phyloP scores from a whole-genome alignment of 2,888 invertebrate species.

The Syritta pipiens region DNA sequence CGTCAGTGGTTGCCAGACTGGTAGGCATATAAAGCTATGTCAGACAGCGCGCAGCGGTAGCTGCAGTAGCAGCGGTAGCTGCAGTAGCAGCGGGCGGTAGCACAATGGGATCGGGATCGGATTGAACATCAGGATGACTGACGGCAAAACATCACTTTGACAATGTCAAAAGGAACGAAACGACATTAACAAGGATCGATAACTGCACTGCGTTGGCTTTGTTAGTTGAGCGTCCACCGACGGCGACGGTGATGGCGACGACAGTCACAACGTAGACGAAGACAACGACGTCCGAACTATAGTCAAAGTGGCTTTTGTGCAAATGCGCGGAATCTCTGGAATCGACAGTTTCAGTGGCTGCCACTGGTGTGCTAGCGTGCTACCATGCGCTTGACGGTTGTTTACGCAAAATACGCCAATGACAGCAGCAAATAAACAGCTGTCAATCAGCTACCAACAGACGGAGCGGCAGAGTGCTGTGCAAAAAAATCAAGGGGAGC shows the following conservation, averaged over 20 bases:
- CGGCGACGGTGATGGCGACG: constrained; percentile 9
- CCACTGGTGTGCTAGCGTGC: constrained; percentile 20
- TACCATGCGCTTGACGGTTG: constrained; percentile 45
- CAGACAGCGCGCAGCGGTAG: constrained; percentile 27
- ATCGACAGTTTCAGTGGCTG: constrained; percentile 17
- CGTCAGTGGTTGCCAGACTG: constrained; percentile 41
- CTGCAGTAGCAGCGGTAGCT: constrained; percentile 30
- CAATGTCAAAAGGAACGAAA: constrained; percentile 62
- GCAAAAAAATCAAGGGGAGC: constrained; percentile 22
- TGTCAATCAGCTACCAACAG: constrained; percentile 70
- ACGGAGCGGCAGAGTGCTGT: constrained; percentile 27
- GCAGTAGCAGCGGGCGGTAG: constrained; percentile 56
- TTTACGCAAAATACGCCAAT: constrained; percentile 66
- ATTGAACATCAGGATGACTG: constrained; percentile 56
- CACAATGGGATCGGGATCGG: constrained; percentile 45
- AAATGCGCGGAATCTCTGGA: constrained; percentile 44
- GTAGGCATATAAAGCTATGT: constrained; percentile 35
- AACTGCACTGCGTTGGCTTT: constrained; percentile 52
- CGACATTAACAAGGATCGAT: constrained; percentile 65
- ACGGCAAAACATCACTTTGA: constrained; percentile 66
- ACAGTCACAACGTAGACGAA: constrained; percentile 13
- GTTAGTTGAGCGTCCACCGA: constrained; percentile 41
- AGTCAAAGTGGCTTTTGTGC: constrained; percentile 41
- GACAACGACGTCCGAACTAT: constrained; percentile 15
- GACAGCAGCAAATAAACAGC: constrained; percentile 70